Evolutionary conservation across 1,140 invertebrate species (phyloP).

Genomic region (Olivierus martensii): DNA sequence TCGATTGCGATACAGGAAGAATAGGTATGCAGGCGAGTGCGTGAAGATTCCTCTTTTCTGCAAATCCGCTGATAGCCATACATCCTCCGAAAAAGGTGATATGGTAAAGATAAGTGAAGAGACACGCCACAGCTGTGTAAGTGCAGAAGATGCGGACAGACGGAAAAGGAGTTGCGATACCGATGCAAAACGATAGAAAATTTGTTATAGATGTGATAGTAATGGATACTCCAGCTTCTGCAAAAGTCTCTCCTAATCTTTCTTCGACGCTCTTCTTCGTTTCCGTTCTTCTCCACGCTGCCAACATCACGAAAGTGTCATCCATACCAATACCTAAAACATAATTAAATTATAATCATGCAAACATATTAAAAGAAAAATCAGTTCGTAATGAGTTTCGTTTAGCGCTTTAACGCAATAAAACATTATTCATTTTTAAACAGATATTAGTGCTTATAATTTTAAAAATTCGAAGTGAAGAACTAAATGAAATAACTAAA

Average conservation of each 20-base stretch:
- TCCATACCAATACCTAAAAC: conserved; percentile 6
- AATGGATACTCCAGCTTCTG: conserved; percentile 32
- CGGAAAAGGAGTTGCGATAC: conserved; percentile 83
- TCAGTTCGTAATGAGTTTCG: too few species aligned
- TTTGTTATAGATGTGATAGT: conserved; percentile 33
- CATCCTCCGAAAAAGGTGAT: conserved; percentile 84
- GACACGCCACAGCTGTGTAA: conserved; percentile 79
- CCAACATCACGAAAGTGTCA: conserved; percentile 30
- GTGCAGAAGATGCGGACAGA: conserved; percentile 79
- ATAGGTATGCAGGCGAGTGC: conserved; percentile 47
- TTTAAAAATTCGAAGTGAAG: too few species aligned
- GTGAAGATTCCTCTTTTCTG: conserved; percentile 67
- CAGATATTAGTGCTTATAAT: too few species aligned
- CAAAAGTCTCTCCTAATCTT: conserved; percentile 29
- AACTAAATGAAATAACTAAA: too few species aligned
- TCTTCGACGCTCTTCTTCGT: conserved; percentile 32
- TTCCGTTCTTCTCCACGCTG: conserved; percentile 29
- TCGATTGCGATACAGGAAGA: conserved; percentile 37
- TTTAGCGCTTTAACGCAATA: too few species aligned
- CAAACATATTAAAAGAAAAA: too few species aligned
- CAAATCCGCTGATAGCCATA: conserved; percentile 73
- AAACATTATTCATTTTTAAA: too few species aligned
- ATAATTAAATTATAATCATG: too few species aligned
- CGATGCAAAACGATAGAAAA: conserved; percentile 28
- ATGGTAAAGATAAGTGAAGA: conserved; percentile 87